Evolutionary conservation across 2,113 vertebrate species (phyloP).

Genomic region (Microcebus ravelobensis): DNA sequence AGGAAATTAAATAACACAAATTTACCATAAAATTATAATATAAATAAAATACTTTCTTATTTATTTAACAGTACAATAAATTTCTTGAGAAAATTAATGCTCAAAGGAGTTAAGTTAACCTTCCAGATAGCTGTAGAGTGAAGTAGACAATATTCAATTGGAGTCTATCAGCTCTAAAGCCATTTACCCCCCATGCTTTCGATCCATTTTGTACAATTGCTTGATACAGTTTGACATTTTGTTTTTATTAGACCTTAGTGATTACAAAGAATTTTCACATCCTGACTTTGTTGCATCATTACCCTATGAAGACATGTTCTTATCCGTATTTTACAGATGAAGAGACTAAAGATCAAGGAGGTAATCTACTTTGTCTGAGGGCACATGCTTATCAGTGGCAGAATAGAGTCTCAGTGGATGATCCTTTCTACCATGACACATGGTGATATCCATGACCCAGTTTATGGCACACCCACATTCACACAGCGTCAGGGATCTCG

Average conservation of each 20-base stretch:
- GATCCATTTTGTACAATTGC: background rate
- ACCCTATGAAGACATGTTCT: background rate
- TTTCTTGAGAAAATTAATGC: background rate
- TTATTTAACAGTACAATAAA: too few relatives aligned
- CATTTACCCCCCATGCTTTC: background rate
- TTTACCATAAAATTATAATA: too few relatives aligned
- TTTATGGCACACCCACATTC: background rate
- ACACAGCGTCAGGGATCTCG: rapidly evolving
- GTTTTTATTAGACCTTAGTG: background rate
- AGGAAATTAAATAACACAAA: too few relatives aligned
- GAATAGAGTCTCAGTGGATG: background rate
- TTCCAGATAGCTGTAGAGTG: background rate
- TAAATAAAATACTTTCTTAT: too few relatives aligned
- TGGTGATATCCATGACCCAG: background rate
- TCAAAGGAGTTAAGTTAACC: background rate
- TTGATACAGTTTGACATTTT: background rate
- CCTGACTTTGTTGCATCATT: background rate
- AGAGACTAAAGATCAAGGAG: background rate
- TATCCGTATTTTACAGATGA: background rate
- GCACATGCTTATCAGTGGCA: too few relatives aligned
- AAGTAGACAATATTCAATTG: background rate
- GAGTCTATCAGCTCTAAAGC: background rate
- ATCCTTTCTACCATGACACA: background rate
- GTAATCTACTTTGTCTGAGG: background rate
- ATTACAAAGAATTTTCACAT: background rate